Evolutionary conservation across 2,888 invertebrate species (phyloP), one percentile per base, ranked within the genome.

Genomic region (Trissoscelio sp.): DNA sequence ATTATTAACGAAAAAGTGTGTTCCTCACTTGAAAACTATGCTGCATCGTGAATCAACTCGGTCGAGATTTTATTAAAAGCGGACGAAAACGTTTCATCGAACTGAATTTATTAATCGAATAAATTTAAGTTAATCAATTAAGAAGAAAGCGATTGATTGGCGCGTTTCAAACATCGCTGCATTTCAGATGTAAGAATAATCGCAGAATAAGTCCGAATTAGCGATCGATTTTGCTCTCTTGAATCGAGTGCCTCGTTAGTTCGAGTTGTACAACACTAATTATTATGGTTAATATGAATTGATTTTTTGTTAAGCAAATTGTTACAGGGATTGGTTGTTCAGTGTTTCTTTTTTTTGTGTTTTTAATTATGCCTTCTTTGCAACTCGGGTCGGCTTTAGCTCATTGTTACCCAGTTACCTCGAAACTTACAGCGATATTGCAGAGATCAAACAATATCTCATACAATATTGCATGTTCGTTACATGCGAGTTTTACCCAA

Each of bases 401-500:
- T 60, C 55, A 62, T 62, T 73, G 72, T 79, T 73, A 73, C 37
- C 58, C 66, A 62, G 58, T 73, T 73, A 60, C 42, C 79, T 67
- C 48, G 51, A 72, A 60, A 72, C 79, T 79, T 79, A 79, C 64
- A 62, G 31, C 69, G 44, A 62, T 67, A 70, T 74, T 80, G 58
- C 64, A 62, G 57, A 80, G 70, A 80, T 80, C 80, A 81, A 81
- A 81, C 73, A 81, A 75, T 81, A 75, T 72, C 75, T 75, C 70
- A 75, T 75, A 81, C 70, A 70, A 58, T 75, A 75, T 81, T 75
- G 75, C 75, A 75, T 81, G 75, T 81, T 81, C 75, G 80, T 81
- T 81, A 75, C 66, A 75, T 14, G 70, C 75, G 60, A 75, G 75
- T 75, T 81, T 70, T 77, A 72, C 42, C 72, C 66, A 81, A 67